Base-by-base conservation (phyloP, 1,140 invertebrate species). In the Octopus sinensis region DNA sequence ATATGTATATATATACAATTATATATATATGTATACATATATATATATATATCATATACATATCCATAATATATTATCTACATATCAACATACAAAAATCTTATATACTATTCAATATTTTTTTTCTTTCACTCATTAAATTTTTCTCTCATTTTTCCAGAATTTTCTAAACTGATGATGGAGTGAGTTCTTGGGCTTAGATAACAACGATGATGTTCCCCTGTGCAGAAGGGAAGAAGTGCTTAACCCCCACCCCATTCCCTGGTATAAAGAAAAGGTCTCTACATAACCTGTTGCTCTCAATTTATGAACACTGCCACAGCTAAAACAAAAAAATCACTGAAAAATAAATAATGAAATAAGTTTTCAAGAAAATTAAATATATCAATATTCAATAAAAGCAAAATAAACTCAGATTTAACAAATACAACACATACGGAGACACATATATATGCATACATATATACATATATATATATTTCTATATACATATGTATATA, bases 121-220 rank as follows among this genome's bases (percentile, higher is more conserved):
- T 82, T 80, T 80, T 76, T 82, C 78, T 81, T 68, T 56, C 78
- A 82, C 79, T 82, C 80, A 78, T 82, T 78, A 80, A 76, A 80
- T 73, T 81, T 82, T 83, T 83, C 82, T 86, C 81, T 85, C 80
- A 81, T 82, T 81, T 85, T 84, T 84, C 68, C 86, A 87, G 86
- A 87, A 83, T 87, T 87, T 81, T 86, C 82, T 86, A 78, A 85
- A 51, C 82, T 87, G 86, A 87, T 87, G 86, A 85, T 86, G 85
- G 85, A 83, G 80, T 87, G 84, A 84, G 43, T 73, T 73, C 17
- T 73, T 23, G 30, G 17, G 30, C 30, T 43, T 43, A 43, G 30
- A 43, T 43, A 43, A 43, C 30, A 43, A 43, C 30, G 30, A 43
- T 43, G 30, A 43, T 43, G 30, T 43, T 43, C 30, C 30, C 30